Evolutionary conservation across 92 coral and sea anemone species (phyloP), one percentile per base, ranked within the genome.

Genomic region (Palythoa grandiflora): DNA sequence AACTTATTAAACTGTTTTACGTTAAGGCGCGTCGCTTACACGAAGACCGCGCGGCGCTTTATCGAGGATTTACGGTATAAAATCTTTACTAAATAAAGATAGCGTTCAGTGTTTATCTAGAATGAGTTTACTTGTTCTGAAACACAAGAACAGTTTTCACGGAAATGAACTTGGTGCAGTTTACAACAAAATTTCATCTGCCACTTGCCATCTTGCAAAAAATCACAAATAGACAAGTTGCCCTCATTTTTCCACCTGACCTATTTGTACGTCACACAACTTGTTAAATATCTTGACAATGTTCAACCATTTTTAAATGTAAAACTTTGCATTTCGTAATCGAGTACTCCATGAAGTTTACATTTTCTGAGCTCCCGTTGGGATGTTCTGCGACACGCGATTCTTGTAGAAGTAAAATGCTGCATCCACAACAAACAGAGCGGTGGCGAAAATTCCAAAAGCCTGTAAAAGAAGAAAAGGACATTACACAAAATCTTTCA

Each of bases 371-470:
- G 94, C 91, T 38, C 94, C 94, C 44, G 83, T 20, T 16, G 94
- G 94, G 78, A 77, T 52, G 87, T 88, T 66, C 79, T 57, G 85
- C 72, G 77, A 84, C 21, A 86, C 2, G 12, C 97, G 93, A 79
- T 95, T 92, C 87, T 93, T 87, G 73, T 95, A 48, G 73, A 93
- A 96, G 88, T 84, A 96, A 60, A 87, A 88, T 6, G 92, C 88
- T 15, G 96, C 89, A 86, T 96, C 99, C 71, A 93, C 90, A 52
- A 89, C 65, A 76, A 96, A 96, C 61, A 96, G 87, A 48, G 87
- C 93, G 17, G 88, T 77, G 28, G 93, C 79, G 72, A 96, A 63
- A 71, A 96, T 83, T 5, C 96, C 99, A 91, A 96, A 96, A 17
- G 96, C 95, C 99, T 96, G 87, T n/a, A 90, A 61, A n/a, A 76